A percentile compares a stretch with the other conserved stretches of the same genome.
Evolutionary conservation across 2,888 invertebrate species (phyloP).

Genomic region (Dione juno): DNA sequence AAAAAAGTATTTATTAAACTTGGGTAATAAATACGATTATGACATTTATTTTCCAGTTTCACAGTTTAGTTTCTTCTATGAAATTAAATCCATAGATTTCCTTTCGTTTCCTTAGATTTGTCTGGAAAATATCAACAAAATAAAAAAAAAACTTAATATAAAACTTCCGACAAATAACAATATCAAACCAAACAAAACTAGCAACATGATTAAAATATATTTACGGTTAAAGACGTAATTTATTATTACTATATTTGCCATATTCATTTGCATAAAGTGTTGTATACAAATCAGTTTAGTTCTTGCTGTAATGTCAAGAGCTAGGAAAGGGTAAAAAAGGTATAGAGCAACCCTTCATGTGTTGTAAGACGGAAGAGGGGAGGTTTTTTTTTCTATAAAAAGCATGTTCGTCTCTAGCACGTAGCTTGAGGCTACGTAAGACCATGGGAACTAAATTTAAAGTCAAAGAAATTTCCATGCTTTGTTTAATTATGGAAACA

Average conservation of each 20-base stretch:
- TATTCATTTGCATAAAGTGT: slow-evolving; percentile 11
- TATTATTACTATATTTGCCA: not conserved
- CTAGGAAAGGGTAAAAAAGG: slow-evolving; percentile 10
- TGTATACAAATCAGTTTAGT: slow-evolving; percentile 22
- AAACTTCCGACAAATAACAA: too few species aligned
- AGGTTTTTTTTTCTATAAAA: slow-evolving; percentile 21
- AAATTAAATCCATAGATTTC: too few species aligned
- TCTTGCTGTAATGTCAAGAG: slow-evolving; percentile 7
- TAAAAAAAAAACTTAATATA: not conserved
- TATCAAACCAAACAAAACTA: too few species aligned
- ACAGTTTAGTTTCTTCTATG: too few species aligned
- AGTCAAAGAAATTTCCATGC: not conserved
- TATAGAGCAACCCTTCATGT: slow-evolving; percentile 10
- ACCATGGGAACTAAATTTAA: not conserved
- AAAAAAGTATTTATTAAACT: too few species aligned
- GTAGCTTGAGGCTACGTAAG: slow-evolving; percentile 2
- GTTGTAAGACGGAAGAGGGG: slow-evolving; percentile 19
- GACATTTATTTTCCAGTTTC: too few species aligned
- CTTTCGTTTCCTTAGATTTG: too few species aligned
- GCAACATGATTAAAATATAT: not conserved
- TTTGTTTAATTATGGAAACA: not conserved
- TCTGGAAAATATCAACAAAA: not conserved
- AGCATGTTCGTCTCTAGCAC: slow-evolving; percentile 2
- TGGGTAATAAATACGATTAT: too few species aligned
- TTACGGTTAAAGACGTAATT: not conserved